Conservation (phyloP, 2,888 invertebrate genomes). For the Luperina testacea region DNA sequence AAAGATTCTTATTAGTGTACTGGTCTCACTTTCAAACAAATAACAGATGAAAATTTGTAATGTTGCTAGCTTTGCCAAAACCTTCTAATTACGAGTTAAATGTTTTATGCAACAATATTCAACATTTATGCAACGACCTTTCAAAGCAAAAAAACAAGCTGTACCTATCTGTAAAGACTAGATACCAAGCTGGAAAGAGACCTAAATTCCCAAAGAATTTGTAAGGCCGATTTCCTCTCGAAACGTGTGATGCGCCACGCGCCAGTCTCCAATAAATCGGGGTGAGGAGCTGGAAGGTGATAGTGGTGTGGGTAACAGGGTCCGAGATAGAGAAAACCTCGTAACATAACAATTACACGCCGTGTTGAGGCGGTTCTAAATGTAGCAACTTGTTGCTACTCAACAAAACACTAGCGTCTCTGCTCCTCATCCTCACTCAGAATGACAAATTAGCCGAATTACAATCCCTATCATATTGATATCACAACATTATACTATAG, state of each 20-base stretch:
- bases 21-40: background rate
- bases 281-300: background rate
- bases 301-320: background rate
- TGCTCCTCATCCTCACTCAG: no score
- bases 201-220: no score
- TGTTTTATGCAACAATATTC: background rate
- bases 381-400: background rate
- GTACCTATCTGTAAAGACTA: background rate
- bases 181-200: background rate
- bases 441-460: background rate
- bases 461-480: background rate
- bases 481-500: background rate
- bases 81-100: background rate
- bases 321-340: background rate
- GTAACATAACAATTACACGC: no score
- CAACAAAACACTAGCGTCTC: background rate
- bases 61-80: slow-evolving; percentile 3
- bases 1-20: background rate
- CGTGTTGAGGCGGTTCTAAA: background rate
- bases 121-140: background rate
- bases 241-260: background rate
- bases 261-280: background rate
- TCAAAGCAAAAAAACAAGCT: background rate
- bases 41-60: background rate
- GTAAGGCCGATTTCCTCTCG: background rate